These are phyloP conservation scores for Eidolon helvum DNA, from an alignment of 2,113 vertebrate species.

Conservation along the genomic window DNA sequence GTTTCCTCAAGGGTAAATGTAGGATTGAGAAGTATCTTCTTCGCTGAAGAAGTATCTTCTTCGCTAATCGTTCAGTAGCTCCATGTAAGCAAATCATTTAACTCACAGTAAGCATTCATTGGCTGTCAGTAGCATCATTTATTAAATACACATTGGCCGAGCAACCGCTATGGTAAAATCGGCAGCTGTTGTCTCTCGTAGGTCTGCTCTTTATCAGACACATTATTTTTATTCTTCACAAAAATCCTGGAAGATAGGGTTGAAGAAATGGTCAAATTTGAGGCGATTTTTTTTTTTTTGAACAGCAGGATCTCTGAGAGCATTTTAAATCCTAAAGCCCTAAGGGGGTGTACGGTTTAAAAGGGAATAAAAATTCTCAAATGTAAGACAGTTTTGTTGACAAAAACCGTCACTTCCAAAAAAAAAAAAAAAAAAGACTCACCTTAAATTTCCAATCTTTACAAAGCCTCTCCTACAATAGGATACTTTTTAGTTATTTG, in stretches of 20 bases:
- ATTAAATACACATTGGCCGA: neutral
- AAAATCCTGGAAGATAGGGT: neutral
- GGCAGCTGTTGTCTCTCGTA: neutral
- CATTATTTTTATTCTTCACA: neutral
- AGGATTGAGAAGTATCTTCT: neutral
- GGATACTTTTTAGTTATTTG: neutral
- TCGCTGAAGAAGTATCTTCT: neutral
- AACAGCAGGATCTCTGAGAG: neutral
- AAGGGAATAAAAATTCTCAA: neutral
- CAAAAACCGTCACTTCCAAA: neutral
- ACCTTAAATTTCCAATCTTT: neutral
- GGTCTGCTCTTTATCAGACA: neutral
- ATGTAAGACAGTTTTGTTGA: neutral
- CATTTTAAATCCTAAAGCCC: neutral
- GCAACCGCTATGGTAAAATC: neutral
- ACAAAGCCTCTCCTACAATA: neutral
- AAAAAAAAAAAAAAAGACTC: neutral
- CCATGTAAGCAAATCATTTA: neutral
- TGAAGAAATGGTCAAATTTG: neutral
- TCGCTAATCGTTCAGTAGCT: neutral
- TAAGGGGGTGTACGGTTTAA: neutral
- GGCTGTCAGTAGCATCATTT: rapidly evolving
- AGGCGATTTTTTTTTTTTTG: neutral
- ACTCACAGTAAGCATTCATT: rapidly evolving
- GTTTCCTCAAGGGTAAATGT: neutral